Percentiles rank a stretch among this genome's conserved stretches.
Conservation (phyloP, 2,888 invertebrate genomes). For the Epistrophe grossulariae region DNA sequence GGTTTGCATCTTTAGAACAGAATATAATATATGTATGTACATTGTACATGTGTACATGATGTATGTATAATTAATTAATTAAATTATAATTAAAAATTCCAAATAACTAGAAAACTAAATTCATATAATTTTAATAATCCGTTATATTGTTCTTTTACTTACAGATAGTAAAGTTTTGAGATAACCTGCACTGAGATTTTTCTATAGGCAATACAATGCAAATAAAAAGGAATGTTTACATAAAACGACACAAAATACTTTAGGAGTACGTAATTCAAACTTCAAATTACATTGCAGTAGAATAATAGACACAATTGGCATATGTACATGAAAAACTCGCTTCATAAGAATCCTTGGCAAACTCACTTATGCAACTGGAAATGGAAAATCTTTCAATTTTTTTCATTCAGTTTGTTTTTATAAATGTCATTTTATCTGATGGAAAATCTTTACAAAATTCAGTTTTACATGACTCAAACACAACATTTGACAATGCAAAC, state of each 20-base stretch:
- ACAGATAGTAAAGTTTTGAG: not conserved
- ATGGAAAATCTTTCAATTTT: slow-evolving; percentile 63
- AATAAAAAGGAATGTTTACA: not conserved
- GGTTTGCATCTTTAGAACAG: too few species aligned
- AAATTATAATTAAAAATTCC: too few species aligned
- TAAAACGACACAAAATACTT: not conserved
- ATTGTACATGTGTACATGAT: too few species aligned
- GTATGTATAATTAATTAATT: too few species aligned
- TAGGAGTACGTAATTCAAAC: not conserved
- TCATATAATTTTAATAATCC: too few species aligned
- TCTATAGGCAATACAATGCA: not conserved
- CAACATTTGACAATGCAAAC: not conserved
- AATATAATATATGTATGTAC: too few species aligned
- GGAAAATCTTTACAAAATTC: slow-evolving; percentile 34
- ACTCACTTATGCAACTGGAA: slow-evolving; percentile 48
- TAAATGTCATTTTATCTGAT: slow-evolving; percentile 48
- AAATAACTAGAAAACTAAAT: too few species aligned
- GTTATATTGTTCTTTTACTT: too few species aligned
- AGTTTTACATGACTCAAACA: slow-evolving; percentile 28
- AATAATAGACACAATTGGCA: too few species aligned
- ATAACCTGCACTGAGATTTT: not conserved
- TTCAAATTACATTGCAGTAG: not conserved
- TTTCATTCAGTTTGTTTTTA: slow-evolving; percentile 39
- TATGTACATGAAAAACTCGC: not conserved
- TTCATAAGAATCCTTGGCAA: slow-evolving; percentile 14